Conservation (phyloP, 92 coral and sea anemone genomes). For the Heteractis magnifica region DNA sequence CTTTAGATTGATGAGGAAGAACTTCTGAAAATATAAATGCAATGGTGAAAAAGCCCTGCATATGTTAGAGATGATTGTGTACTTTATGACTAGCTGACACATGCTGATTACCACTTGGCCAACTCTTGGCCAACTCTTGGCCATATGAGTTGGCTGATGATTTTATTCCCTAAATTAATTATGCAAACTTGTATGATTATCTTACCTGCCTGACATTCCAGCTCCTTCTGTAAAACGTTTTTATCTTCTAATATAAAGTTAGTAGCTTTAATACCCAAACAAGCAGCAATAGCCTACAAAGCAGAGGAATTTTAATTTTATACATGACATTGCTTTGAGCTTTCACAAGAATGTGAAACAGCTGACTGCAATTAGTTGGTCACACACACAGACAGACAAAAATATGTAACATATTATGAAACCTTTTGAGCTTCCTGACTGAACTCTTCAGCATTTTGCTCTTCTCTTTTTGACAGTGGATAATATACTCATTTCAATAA, state of each 20-base stretch:
- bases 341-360: neutral
- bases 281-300: slow-evolving; percentile 71
- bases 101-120: neutral
- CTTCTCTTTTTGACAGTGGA: slow-evolving; percentile 44
- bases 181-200: neutral
- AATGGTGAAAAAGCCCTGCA: neutral
- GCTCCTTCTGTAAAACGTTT: slow-evolving; percentile 60
- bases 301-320: neutral
- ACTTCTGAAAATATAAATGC: neutral
- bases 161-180: neutral
- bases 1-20: neutral
- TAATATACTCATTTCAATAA: no score
- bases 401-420: neutral
- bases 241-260: slow-evolving; percentile 74
- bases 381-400: neutral
- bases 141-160: neutral
- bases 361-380: neutral
- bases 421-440: slow-evolving; percentile 64
- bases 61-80: neutral
- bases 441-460: slow-evolving; percentile 54
- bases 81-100: neutral
- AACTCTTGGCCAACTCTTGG: no score
- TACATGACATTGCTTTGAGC: neutral
- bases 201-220: slow-evolving; percentile 43
- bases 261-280: slow-evolving; percentile 68